These are phyloP conservation scores for Engraulis encrasicolus DNA, from an alignment of 2,113 vertebrate species.

Conservation along the genomic window DNA sequence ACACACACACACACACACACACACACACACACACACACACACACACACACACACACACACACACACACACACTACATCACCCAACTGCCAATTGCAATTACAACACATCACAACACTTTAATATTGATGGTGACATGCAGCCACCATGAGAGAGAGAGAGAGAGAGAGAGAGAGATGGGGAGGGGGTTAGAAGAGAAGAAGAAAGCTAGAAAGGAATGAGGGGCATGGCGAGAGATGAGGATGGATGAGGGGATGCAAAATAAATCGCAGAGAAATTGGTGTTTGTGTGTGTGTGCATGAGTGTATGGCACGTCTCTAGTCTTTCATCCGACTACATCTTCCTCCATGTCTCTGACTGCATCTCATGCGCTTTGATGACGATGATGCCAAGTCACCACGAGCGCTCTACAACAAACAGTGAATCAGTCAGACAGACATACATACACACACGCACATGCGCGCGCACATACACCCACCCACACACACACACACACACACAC, in stretches of 20 bases:
- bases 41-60: too few relatives aligned
- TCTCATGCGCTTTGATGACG: too few relatives aligned
- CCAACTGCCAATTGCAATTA: background rate
- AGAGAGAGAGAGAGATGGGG: background rate
- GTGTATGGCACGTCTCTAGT: too few relatives aligned
- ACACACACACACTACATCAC: background rate
- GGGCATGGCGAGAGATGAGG: background rate
- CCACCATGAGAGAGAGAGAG: background rate
- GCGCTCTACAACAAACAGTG: too few relatives aligned
- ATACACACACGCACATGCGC: background rate
- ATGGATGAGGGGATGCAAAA: background rate
- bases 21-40: too few relatives aligned
- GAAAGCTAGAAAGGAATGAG: background rate
- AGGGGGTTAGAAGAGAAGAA: background rate
- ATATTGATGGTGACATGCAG: background rate
- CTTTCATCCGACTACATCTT: too few relatives aligned
- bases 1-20: too few relatives aligned
- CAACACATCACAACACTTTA: background rate
- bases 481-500: too few relatives aligned
- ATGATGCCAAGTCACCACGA: too few relatives aligned
- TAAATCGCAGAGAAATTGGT: too few relatives aligned
- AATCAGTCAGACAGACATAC: background rate
- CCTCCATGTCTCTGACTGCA: too few relatives aligned
- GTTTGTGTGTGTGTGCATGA: too few relatives aligned
- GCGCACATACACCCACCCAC: background rate